phyloP scores from a whole-genome alignment of 2,888 invertebrate species.

The Cheilosia variabilis region DNA sequence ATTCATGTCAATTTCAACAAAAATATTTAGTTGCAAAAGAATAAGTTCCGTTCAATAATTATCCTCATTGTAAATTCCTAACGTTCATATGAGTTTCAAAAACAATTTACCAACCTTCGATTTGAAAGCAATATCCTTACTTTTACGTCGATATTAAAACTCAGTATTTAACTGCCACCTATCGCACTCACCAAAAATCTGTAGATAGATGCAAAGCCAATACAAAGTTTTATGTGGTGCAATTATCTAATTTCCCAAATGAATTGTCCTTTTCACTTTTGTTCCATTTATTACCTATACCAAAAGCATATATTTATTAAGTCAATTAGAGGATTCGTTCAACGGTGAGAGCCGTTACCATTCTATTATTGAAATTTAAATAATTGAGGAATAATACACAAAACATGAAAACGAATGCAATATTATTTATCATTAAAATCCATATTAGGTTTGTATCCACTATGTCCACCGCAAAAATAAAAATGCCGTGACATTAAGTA shows the following conservation, averaged over 20 bases:
- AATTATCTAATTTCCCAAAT: conserved; percentile 14
- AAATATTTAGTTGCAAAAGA: no score
- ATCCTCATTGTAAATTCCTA: no score
- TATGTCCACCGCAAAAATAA: conserved; percentile 67
- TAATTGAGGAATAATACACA: conserved; percentile 59
- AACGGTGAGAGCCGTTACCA: conserved; percentile 58
- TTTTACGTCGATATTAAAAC: no score
- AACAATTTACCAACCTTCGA: no score
- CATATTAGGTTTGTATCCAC: conserved; percentile 47
- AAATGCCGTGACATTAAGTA: conserved; percentile 73
- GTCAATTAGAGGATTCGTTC: conserved; percentile 62
- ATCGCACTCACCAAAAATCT: no score
- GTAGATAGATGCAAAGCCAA: background rate
- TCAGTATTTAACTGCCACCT: no score
- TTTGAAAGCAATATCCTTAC: no score
- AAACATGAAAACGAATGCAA: conserved; percentile 57
- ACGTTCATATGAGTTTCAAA: no score
- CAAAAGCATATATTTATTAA: conserved; percentile 45
- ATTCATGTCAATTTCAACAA: no score
- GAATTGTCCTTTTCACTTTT: conserved; percentile 37
- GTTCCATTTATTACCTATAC: conserved; percentile 28
- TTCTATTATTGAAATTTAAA: conserved; percentile 65
- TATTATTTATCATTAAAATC: conserved; percentile 65
- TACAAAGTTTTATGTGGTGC: conserved; percentile 14
- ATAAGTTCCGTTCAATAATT: no score